Base-by-base conservation (phyloP, 2,797 vertebrate genomes). In the Schizopygopsis malacanthus region DNA sequence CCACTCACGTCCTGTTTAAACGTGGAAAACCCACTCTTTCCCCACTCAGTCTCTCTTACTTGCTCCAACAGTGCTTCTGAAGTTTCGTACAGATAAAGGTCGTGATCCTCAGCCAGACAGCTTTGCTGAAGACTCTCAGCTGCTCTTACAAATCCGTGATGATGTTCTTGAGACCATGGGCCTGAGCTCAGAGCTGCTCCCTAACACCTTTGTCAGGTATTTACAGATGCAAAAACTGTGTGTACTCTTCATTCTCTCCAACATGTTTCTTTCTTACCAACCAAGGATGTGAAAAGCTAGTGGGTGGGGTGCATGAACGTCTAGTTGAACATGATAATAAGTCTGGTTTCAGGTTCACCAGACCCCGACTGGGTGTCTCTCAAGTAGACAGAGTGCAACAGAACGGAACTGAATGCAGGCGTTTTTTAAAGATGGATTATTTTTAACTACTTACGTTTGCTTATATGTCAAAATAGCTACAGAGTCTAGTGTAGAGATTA, bases 41-140 rank as follows among this genome's bases (percentile, higher is more conserved):
- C 84, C 87, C 79, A 85, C 54, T 43, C 72, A 82, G 0, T 87
- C 10, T 87, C 75, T 82, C 18, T 61, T 83, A 59, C 45, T 79
- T 85, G 63, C 79, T 70, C 79, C 41, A 79, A 28, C 92, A 99
- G 98, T 99, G 72, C 93, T 99, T 77, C 87, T 99, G 91, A 97
- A 97, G 87, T 99, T 98, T 84, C 97, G 96, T 1, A 96, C 96
- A 0, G 96, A 98, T 83, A 96, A 96, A 87, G 96, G 96, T 0
- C 94, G 97, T 1, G 97, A 98, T 88, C 97, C 97, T 0, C 89
- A 93, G 50, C 96, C 95, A 0, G 88, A 91, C 3, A 92, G 88
- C 79, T 96, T 93, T 1, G 54, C 88, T 0, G 95, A 95, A 18
- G 97, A 99, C 86, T 90, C 95, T 0, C 91, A 94, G 54, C 88